Conservation (phyloP, 2,797 vertebrate species). For the Rhabdophis nuchalis region DNA sequence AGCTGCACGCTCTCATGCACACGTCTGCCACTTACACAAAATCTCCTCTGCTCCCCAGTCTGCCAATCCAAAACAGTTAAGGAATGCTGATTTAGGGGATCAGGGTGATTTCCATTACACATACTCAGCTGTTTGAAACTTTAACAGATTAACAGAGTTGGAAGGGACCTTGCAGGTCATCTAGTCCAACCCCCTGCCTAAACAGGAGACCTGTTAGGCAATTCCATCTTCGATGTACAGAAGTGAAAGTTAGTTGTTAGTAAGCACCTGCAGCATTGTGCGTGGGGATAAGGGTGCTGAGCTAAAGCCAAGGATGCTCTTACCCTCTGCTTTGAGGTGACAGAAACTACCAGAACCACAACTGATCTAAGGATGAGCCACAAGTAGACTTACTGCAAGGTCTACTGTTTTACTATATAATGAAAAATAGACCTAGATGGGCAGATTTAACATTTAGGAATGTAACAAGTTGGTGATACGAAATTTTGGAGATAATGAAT, state of each 20-base stretch:
- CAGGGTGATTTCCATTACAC: background rate
- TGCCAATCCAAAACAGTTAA: too few species aligned
- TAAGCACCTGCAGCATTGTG: background rate
- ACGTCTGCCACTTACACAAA: too few species aligned
- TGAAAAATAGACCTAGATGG: background rate
- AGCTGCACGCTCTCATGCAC: too few species aligned
- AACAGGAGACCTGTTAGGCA: too few species aligned
- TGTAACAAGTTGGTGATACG: background rate
- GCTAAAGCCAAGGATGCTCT: too few species aligned
- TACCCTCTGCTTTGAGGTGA: background rate
- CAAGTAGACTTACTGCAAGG: background rate
- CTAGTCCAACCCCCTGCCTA: too few species aligned
- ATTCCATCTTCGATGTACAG: background rate
- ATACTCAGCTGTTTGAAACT: background rate
- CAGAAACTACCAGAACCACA: background rate
- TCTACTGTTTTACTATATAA: background rate
- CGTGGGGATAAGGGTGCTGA: too few species aligned
- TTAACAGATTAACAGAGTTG: too few species aligned
- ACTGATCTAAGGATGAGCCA: background rate
- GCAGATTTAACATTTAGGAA: background rate
- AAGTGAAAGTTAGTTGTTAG: too few species aligned
- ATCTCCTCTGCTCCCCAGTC: too few species aligned
- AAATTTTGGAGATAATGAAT: background rate
- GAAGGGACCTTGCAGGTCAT: too few species aligned
- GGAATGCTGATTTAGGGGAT: background rate